phyloP scores from a whole-genome alignment of 2,113 vertebrate genomes.

The Leucosticte australis region DNA sequence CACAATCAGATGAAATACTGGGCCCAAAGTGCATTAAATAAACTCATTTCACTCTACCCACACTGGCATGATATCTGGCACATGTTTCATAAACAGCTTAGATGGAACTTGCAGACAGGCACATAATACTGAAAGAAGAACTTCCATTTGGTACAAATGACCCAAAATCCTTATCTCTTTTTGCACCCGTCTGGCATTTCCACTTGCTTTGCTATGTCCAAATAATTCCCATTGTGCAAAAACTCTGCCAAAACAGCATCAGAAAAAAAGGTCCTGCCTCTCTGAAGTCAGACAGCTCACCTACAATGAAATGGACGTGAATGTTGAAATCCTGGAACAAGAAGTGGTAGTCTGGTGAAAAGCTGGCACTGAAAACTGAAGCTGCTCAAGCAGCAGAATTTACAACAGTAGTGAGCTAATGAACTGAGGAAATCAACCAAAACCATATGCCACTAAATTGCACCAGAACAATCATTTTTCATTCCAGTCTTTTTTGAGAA shows the following conservation, averaged over 20 bases:
- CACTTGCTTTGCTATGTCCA: not conserved
- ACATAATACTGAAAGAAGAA: not conserved
- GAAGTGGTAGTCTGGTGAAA: not conserved
- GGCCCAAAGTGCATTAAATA: not conserved
- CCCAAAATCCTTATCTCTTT: not conserved
- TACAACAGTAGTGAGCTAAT: not conserved
- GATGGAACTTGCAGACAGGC: not conserved
- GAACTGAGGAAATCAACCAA: not conserved
- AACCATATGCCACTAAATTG: not conserved
- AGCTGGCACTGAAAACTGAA: not conserved
- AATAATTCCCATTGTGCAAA: not conserved
- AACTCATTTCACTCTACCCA: not conserved
- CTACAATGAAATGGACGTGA: not conserved
- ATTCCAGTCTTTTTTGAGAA: not conserved
- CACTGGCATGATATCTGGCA: not conserved
- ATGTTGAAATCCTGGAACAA: not conserved
- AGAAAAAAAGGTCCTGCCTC: not conserved
- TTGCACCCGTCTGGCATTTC: not conserved
- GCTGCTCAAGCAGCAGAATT: not conserved
- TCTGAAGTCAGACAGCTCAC: not conserved
- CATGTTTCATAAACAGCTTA: rapidly evolving
- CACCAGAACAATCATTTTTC: not conserved
- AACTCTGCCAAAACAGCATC: not conserved
- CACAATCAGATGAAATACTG: not conserved
- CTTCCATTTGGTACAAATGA: not conserved